Evolutionary conservation across 2,888 invertebrate species (phyloP), one percentile per base, ranked within the genome.

Genomic region (Ennomos quercinarius): DNA sequence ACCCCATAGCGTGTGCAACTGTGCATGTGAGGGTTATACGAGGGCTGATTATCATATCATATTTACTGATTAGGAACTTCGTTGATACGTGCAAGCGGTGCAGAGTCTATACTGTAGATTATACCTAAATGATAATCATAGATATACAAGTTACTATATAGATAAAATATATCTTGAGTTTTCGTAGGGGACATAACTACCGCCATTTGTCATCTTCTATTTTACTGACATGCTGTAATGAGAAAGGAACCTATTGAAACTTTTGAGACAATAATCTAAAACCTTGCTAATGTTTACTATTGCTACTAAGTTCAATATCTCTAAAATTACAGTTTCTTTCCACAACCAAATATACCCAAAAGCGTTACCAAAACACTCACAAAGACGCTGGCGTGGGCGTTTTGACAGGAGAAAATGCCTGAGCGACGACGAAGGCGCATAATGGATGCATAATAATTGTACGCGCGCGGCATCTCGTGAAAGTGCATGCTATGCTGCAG

Each of bases 381-480:
- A 73, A 78, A 70, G 11, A 72, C 73, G 70, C 73, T 70, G 63
- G 77, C 76, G 84, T 87, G 78, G 81, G 86, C 77, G 84, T 74
- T 78, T 74, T 78, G 83, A 84, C 84, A 83, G 78, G 79, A 80
- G 81, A 76, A 78, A 80, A 77, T 76, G 76, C 77, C 70, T 68
- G 66, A 70, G 73, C 68, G 73, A 77, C 79, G 74, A 72, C 72
- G 76, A 67, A 77, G 79, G 73, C 80, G 83, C 81, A 82, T 88
- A 88, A 87, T 87, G 83, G 84, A 89, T 87, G 87, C 87, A 82
- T 87, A 83, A 83, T 83, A 83, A 81, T 77, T 78, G 79, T 81
- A 82, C 83, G 86, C 82, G 79, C 83, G 86, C 82, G 79, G 84
- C 85, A 86, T 86, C 81, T 85, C 82, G 89, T 81, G 91, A 91